These are phyloP conservation scores for Mythimna loreyi DNA, from an alignment of 2,888 invertebrate genomes.

Conservation along the genomic window DNA sequence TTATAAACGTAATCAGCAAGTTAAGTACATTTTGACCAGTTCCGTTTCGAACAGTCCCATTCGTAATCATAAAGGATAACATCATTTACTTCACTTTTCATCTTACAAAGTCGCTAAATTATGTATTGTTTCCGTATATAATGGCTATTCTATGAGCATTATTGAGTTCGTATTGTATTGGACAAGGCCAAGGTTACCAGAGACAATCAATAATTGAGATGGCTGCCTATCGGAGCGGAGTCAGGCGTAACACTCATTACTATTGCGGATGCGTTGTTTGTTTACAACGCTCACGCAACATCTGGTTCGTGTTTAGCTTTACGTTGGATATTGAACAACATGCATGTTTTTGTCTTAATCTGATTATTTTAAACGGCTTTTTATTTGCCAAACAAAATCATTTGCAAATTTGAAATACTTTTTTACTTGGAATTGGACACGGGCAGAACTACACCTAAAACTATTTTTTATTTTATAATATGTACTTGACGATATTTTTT, in stretches of 20 bases:
- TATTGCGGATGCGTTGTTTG: constrained; percentile 4
- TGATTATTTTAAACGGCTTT: too few species aligned
- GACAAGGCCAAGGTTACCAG: constrained; percentile 50
- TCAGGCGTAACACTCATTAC: constrained; percentile 32
- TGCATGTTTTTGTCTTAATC: not conserved
- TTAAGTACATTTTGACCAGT: too few species aligned
- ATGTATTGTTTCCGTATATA: constrained; percentile 1
- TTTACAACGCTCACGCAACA: constrained; percentile 17
- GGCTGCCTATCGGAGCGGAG: constrained; percentile 45
- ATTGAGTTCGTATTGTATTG: constrained; percentile 22
- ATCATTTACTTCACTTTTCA: not conserved
- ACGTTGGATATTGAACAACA: not conserved
- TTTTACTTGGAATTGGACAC: too few species aligned
- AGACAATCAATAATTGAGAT: constrained; percentile 42
- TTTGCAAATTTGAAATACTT: too few species aligned
- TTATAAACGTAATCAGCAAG: too few species aligned
- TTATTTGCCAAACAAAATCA: too few species aligned
- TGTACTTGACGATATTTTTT: too few species aligned
- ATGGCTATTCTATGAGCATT: constrained; percentile 11
- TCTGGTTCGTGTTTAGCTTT: constrained; percentile 1
- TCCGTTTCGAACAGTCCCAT: too few species aligned
- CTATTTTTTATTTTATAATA: too few species aligned
- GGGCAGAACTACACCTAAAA: too few species aligned
- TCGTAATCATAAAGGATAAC: not conserved
- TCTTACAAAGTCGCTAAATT: constrained; percentile 12